A percentile compares a stretch with the other conserved stretches of the same genome.
Conservation (phyloP, 1,140 invertebrate genomes). For the Scylla paramamosain region DNA sequence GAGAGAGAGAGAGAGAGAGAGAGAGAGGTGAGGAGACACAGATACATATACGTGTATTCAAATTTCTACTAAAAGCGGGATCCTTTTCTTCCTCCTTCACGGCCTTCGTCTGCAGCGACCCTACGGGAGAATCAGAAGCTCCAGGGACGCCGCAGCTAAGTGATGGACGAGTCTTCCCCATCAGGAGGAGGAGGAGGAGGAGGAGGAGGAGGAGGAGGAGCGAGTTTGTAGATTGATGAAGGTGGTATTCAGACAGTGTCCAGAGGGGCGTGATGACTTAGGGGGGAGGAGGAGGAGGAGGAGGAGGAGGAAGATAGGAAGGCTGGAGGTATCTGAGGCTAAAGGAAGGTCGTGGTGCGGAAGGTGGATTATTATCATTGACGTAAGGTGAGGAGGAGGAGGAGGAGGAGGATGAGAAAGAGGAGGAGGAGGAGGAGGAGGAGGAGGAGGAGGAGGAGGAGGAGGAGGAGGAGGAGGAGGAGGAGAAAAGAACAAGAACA, state of each 20-base stretch:
- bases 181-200: neutral
- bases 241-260: neutral
- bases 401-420: too few relatives aligned
- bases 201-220: neutral
- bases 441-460: too few relatives aligned
- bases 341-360: too few relatives aligned
- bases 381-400: too few relatives aligned
- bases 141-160: neutral
- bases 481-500: too few relatives aligned
- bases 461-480: too few relatives aligned
- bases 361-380: too few relatives aligned
- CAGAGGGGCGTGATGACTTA: neutral
- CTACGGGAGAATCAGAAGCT: neutral
- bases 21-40: neutral
- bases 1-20: slow-evolving; percentile 17
- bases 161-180: neutral
- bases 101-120: neutral
- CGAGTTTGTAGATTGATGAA: neutral
- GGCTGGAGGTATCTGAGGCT: neutral
- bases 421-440: too few relatives aligned
- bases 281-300: neutral
- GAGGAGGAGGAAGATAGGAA: neutral
- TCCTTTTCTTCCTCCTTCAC: neutral
- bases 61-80: neutral
- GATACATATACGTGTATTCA: neutral